Evolutionary conservation across 2,888 invertebrate species (phyloP).

Genomic region (Coenonympha glycerion): DNA sequence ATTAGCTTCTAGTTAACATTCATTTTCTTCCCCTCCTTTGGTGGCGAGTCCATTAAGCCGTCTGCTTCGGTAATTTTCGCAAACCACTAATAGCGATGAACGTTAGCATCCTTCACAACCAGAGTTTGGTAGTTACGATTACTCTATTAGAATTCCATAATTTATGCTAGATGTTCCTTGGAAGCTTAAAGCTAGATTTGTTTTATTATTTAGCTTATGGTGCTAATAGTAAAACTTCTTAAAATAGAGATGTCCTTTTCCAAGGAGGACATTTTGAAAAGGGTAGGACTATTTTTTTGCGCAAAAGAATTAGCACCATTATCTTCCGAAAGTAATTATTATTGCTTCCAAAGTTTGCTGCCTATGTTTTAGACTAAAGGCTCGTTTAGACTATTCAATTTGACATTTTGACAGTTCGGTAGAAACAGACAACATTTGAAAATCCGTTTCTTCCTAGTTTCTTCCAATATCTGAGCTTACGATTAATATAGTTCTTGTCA

Average conservation of each 20-base stretch:
- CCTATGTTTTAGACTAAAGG: too few relatives aligned
- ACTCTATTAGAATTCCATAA: background rate
- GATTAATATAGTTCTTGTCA: background rate
- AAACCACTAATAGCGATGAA: background rate
- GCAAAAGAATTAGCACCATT: too few relatives aligned
- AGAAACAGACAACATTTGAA: background rate
- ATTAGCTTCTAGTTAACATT: slow-evolving; percentile 5
- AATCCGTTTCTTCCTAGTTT: background rate
- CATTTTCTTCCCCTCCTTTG: slow-evolving; percentile 1
- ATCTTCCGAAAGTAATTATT: too few relatives aligned
- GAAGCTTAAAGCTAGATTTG: too few relatives aligned
- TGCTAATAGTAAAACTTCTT: too few relatives aligned
- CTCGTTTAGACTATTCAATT: background rate
- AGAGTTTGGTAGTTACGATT: background rate
- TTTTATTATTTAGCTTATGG: too few relatives aligned
- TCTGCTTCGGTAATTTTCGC: slow-evolving; percentile 3
- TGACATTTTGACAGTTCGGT: background rate
- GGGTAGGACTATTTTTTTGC: too few relatives aligned
- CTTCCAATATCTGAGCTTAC: too few relatives aligned
- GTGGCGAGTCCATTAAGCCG: background rate
- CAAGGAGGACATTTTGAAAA: too few relatives aligned
- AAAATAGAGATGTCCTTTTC: too few relatives aligned
- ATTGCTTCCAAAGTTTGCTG: too few relatives aligned
- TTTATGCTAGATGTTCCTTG: background rate
- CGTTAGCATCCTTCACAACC: background rate